Conservation (phyloP, 2,797 vertebrate genomes). For the Chaetophractus vellerosus region DNA sequence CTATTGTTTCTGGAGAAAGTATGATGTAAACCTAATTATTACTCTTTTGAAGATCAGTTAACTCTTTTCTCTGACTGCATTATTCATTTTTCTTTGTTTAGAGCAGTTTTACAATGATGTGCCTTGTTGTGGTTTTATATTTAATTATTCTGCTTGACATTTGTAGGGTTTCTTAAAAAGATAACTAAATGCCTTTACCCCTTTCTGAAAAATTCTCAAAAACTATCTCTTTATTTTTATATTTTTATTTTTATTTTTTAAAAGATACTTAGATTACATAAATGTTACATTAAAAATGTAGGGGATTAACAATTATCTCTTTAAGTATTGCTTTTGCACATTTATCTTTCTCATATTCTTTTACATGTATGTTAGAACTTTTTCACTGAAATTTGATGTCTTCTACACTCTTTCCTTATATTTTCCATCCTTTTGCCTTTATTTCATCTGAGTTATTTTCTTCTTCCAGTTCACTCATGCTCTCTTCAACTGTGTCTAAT, state of each 20-base stretch:
- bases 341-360: background rate
- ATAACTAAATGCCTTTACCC: background rate
- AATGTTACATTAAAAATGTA: too few relatives aligned
- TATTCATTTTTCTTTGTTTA: background rate
- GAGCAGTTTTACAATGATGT: background rate
- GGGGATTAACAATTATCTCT: background rate
- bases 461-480: background rate
- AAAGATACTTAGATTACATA: too few relatives aligned
- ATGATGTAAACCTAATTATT: background rate
- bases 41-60: background rate
- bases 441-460: background rate
- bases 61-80: background rate
- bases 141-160: slow-evolving; percentile 26
- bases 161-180: slow-evolving; percentile 13
- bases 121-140: background rate
- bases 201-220: background rate
- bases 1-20: background rate
- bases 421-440: background rate
- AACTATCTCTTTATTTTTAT: too few relatives aligned
- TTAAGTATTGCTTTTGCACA: background rate
- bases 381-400: background rate
- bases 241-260: too few relatives aligned
- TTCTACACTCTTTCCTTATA: background rate
- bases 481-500: background rate
- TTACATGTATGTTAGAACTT: background rate